Conservation (phyloP, 2,113 vertebrate genomes). For the Suricata suricatta region DNA sequence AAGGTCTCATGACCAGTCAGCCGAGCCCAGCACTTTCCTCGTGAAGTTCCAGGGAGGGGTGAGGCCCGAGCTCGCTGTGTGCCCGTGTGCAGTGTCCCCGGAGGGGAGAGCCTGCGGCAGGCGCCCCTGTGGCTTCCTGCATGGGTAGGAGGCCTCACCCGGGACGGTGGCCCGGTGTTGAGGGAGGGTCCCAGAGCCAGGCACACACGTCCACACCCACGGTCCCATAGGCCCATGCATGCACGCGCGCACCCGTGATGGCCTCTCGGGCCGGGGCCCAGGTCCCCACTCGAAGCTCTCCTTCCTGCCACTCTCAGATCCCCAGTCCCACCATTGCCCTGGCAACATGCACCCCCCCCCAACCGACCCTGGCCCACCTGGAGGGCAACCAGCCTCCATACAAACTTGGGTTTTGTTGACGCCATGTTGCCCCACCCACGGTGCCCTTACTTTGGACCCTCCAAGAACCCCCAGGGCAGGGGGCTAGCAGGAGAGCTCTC, state of each 20-base stretch:
- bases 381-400: neutral
- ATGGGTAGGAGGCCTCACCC: accelerated
- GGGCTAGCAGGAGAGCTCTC: neutral
- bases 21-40: neutral
- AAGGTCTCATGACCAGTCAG: slow-evolving; percentile 40
- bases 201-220: accelerated
- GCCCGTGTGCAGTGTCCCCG: neutral
- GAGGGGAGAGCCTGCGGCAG: neutral
- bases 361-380: neutral
- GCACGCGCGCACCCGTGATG: accelerated
- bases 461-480: neutral
- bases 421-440: neutral
- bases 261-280: accelerated
- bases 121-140: accelerated
- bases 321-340: neutral
- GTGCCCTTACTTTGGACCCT: neutral
- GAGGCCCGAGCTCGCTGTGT: neutral
- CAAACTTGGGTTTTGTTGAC: neutral
- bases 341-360: neutral
- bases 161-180: neutral
- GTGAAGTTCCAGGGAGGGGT: neutral
- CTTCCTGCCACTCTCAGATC: accelerated
- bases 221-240: too few species aligned
- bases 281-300: neutral
- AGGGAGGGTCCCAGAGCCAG: neutral